These are phyloP conservation scores for Tenualosa thibaudeaui DNA, from an alignment of 2,797 vertebrate genomes.

Conservation along the genomic window DNA sequence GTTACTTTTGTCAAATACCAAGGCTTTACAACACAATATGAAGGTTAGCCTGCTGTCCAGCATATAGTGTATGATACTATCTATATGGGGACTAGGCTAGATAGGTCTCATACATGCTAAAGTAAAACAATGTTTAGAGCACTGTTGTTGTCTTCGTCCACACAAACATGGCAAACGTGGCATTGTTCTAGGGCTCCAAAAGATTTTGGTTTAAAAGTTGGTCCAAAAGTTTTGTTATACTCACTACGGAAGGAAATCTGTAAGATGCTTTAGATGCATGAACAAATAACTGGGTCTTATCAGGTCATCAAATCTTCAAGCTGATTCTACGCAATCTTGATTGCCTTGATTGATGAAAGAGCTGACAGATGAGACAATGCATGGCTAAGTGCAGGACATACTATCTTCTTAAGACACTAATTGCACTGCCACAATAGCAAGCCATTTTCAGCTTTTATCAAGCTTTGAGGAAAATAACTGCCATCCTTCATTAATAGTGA, in stretches of 20 bases:
- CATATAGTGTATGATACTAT: background rate
- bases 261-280: background rate
- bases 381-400: background rate
- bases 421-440: background rate
- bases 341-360: background rate
- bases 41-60: background rate
- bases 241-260: background rate
- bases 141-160: background rate
- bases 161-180: background rate
- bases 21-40: background rate
- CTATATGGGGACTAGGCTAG: background rate
- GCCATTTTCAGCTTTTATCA: background rate
- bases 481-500: constrained; percentile 13
- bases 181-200: background rate
- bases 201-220: too few relatives aligned
- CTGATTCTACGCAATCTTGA: background rate
- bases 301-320: background rate
- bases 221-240: background rate
- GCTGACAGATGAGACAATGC: background rate
- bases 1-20: background rate
- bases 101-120: background rate
- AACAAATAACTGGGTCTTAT: background rate
- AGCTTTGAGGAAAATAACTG: background rate
- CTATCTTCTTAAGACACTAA: background rate
- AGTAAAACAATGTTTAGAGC: background rate